Evolutionary conservation across 2,888 invertebrate genomes (phyloP).

Genomic region (Polylopha cassiicola): DNA sequence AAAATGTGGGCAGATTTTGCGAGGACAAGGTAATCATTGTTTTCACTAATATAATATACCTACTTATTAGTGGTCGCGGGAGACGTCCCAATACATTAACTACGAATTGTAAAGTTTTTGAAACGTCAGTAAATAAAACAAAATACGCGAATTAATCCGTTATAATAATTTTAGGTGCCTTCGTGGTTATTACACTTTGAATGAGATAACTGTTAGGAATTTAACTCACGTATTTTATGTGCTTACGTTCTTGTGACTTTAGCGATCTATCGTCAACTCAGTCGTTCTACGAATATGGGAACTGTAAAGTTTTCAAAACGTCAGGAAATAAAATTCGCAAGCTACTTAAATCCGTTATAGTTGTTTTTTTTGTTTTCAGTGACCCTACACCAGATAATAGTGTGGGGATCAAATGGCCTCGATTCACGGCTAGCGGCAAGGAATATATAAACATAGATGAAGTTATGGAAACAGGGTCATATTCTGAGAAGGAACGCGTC

Average conservation of each 20-base stretch:
- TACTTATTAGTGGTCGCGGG: too few relatives aligned
- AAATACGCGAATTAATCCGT: too few relatives aligned
- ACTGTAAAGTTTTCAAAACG: neutral
- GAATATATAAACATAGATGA: slow-evolving; percentile 47
- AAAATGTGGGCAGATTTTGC: slow-evolving; percentile 64
- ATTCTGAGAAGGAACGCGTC: slow-evolving; percentile 37
- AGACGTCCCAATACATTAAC: too few relatives aligned
- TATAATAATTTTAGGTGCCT: too few relatives aligned
- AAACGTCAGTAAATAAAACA: too few relatives aligned
- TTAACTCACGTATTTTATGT: neutral
- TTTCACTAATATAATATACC: too few relatives aligned
- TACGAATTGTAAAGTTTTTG: too few relatives aligned
- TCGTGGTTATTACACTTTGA: too few relatives aligned
- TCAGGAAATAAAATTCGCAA: neutral
- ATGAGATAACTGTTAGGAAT: too few relatives aligned
- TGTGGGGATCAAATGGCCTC: slow-evolving; percentile 43
- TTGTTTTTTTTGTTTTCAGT: slow-evolving; percentile 28
- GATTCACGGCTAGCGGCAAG: slow-evolving; percentile 28
- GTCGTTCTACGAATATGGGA: too few relatives aligned
- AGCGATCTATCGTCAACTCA: too few relatives aligned
- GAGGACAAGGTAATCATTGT: slow-evolving; percentile 50
- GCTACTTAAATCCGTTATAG: neutral
- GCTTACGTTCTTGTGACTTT: too few relatives aligned
- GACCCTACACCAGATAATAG: slow-evolving; percentile 46
- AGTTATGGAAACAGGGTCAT: slow-evolving; percentile 35